Percentiles rank a stretch among this genome's conserved stretches.
Evolutionary conservation across 2,797 vertebrate genomes (phyloP).

Genomic region (Thunnus albacares): DNA sequence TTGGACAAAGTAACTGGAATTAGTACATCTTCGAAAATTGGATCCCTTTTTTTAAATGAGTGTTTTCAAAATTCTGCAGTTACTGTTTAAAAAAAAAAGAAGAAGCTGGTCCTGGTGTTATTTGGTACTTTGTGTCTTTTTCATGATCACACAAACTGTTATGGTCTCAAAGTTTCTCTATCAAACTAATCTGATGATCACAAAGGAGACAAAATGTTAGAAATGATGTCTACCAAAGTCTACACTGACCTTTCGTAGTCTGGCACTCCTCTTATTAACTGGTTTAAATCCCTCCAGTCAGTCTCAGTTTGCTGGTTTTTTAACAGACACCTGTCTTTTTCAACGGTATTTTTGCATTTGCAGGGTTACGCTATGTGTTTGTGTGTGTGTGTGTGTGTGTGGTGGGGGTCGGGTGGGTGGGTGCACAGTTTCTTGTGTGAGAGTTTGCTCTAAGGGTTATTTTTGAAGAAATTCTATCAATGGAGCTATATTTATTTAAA

Average conservation of each 20-base stretch:
- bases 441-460: conserved; percentile 54
- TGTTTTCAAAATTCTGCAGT: conserved; percentile 1
- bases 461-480: conserved; percentile 66
- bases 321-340: conserved; percentile 38
- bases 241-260: conserved; percentile 32
- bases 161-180: background rate
- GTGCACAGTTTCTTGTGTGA: conserved; percentile 39
- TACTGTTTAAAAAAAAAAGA: conserved; percentile 8
- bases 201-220: conserved; percentile 16
- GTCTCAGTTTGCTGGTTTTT: conserved; percentile 48
- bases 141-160: background rate
- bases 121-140: conserved; percentile 25
- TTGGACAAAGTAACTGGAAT: conserved; percentile 6
- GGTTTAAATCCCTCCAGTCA: conserved; percentile 54
- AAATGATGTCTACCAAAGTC: conserved; percentile 48
- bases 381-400: conserved; percentile 29
- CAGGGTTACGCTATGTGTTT: conserved; percentile 42
- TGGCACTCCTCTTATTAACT: conserved; percentile 24
- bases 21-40: background rate
- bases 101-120: background rate
- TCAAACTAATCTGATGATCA: conserved; percentile 10
- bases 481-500: conserved; percentile 83
- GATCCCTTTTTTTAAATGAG: background rate
- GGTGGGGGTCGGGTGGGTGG: conserved; percentile 4
- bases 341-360: conserved; percentile 54